Conservation (phyloP, 2,797 vertebrate genomes). For the Chloroceryle inda region DNA sequence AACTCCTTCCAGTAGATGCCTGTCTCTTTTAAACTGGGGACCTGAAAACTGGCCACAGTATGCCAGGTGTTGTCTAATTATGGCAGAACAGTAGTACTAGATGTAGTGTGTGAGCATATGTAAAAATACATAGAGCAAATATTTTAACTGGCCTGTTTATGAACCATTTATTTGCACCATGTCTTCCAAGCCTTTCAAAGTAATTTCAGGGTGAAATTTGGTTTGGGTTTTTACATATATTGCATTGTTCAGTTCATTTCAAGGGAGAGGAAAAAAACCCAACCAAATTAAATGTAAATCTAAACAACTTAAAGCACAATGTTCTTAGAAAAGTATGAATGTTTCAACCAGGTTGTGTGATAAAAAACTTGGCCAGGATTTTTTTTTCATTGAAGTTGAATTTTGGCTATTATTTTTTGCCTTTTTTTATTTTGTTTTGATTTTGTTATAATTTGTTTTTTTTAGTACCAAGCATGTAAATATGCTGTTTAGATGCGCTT, state of each 20-base stretch:
- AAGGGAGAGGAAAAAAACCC: neutral
- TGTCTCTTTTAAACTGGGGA: no score
- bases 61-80: no score
- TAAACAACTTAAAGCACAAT: neutral
- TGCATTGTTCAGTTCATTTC: neutral
- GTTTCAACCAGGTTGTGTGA: neutral
- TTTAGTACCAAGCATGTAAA: slow-evolving; percentile 1
- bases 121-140: neutral
- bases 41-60: no score
- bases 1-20: no score
- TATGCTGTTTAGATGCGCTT: neutral
- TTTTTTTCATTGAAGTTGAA: neutral
- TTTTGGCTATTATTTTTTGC: neutral
- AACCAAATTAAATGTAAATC: neutral
- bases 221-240: neutral
- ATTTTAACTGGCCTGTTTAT: neutral
- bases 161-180: neutral
- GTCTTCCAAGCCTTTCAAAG: neutral
- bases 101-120: rapidly evolving
- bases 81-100: no score
- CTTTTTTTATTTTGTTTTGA: no score
- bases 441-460: neutral
- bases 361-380: neutral
- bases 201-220: neutral
- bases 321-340: neutral